Percentiles rank a stretch among this genome's conserved stretches.
These are phyloP conservation scores for Spisula subtruncata DNA, from an alignment of 2,888 invertebrate genomes.

Conservation along the genomic window DNA sequence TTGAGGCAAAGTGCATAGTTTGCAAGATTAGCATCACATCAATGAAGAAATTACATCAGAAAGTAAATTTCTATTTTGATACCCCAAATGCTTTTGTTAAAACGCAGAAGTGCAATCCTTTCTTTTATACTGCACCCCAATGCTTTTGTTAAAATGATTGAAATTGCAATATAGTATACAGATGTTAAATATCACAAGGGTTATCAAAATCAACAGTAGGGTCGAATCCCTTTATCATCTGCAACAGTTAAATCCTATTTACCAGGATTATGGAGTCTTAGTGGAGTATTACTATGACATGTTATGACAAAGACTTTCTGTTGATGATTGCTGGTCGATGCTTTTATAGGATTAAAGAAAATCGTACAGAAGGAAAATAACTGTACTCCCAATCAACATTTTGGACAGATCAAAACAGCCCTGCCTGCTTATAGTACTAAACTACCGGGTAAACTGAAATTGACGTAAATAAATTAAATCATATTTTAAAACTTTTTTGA, in stretches of 20 bases:
- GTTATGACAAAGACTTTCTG: slow-evolving; percentile 42
- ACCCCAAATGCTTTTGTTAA: not conserved
- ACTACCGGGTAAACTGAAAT: too few relatives aligned
- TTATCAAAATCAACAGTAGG: not conserved
- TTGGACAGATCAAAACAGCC: not conserved
- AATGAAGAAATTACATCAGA: not conserved
- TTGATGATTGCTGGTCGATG: not conserved
- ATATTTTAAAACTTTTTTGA: too few relatives aligned
- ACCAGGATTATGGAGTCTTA: slow-evolving; percentile 40
- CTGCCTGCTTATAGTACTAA: too few relatives aligned
- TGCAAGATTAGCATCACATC: not conserved
- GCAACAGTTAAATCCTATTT: slow-evolving; percentile 53
- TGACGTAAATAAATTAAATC: too few relatives aligned
- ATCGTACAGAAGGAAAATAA: not conserved
- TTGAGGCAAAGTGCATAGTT: slow-evolving; percentile 1
- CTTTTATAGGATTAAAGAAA: not conserved
- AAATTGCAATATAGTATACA: slow-evolving; percentile 16
- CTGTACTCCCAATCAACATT: not conserved
- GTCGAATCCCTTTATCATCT: not conserved
- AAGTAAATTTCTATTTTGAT: not conserved
- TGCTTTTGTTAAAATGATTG: not conserved
- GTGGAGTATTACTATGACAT: slow-evolving; percentile 53
- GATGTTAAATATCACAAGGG: not conserved
- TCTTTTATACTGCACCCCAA: not conserved
- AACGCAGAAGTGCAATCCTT: not conserved